Evolutionary conservation across 2,888 invertebrate species (phyloP), one percentile per base, ranked within the genome.

Genomic region (Cataglyphis cursor): DNA sequence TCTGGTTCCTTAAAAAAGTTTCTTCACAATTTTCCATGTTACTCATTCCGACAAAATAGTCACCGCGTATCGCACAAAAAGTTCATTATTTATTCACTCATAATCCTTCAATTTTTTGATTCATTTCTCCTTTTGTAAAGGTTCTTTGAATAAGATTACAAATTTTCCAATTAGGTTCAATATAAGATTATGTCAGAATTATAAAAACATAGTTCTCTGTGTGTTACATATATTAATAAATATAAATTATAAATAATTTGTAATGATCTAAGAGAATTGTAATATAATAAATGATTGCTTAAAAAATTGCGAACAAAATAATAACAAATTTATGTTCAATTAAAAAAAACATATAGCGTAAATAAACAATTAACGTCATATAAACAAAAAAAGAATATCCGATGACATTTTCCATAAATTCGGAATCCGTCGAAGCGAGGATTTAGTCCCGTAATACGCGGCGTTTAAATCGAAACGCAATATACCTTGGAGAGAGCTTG

Each of bases 1-100:
- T 75, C 51, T 75, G 18, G 0, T 51, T 41, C 41, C 41, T 41
- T 44, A 18, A 75, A 51, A 51, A 75, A 28, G 65, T 62, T 51
- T 12, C n/a, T 51, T 65, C 38, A 65, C 12, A 65, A 65, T 75
- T 65, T 21, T 48, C 38, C n/a, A 24, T 38, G 12, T 38, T 73
- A 41, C 12, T 61, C 44, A 44, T n/a, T 41, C 35, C 24, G 24
- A 31, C 38, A 18, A 64, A 75, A 21, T 8, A 24, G 10, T 75
- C 12, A 8, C 51, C 18, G 18, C 35, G 3, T 15, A 18, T 15
- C 8, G n/a, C 51, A 31, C 5, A 65, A 24, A 54, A 31, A 54
- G 38, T 65, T 73, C 12, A 35, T 62, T 65, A 15, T 64, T 64
- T 24, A 64, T 74, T 35, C 35, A 35, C 35, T 35, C 6, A 6